Evolutionary conservation across 2,888 invertebrate genomes (phyloP), one percentile per base, ranked within the genome.

Genomic region (Phrixothrix hirtus): DNA sequence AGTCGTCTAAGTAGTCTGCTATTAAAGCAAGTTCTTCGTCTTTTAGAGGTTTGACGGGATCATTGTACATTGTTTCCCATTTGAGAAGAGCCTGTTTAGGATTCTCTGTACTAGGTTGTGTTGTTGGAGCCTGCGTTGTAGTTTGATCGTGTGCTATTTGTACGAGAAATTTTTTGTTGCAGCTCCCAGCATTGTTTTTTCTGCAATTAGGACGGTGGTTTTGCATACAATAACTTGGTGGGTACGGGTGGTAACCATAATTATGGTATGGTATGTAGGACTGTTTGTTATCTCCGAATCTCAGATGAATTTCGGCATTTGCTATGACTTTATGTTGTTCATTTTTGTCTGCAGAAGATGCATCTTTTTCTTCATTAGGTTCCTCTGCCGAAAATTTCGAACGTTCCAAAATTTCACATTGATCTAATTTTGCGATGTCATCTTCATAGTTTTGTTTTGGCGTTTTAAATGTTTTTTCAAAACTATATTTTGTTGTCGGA

Each of bases 371-470:
- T 29, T 29, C 29, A 2, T 29, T 9, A n/a, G 2, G 2, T 29
- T 29, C 29, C 3, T 29, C 29, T 29, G 29, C 2, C 3, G 29
- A 29, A 29, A 29, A 29, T 3, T 10, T 10, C 4, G 29, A 29
- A 5, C 29, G 29, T 29, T 29, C 29, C 29, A 29, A 29, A 29
- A 29, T 29, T 29, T 29, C 29, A 10, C 7, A 29, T 10, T 29
- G n/a, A 29, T 29, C 29, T 29, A 29, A 9, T 29, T 10, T 29
- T n/a, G 21, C 21, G 21, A 21, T 21, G 21, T 7, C 4, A 5
- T 7, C 4, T 21, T 21, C 21, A 7, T 21, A 21, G 7, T 21
- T 21, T 21, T 21, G 21, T 21, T 7, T 3, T 21, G 21, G 21
- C 21, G 21, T 21, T 21, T 21, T 21, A 21, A 21, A 21, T 21